Conservation (phyloP, 2,888 invertebrate genomes). For the Brachycybe producta region DNA sequence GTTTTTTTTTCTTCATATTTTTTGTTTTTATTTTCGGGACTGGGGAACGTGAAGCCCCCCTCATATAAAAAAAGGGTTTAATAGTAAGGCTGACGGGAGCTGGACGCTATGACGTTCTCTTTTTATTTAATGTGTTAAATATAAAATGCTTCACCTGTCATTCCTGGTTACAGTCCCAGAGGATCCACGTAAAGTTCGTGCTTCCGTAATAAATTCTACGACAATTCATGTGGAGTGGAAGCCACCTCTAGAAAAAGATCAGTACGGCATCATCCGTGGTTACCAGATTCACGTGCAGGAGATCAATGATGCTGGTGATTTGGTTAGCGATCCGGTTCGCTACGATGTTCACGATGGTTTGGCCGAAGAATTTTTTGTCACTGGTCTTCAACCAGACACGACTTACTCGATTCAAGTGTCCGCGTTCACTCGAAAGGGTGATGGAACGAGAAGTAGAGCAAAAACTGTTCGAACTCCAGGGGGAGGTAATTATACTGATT, state of each 20-base stretch:
- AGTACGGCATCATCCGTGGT: conserved; percentile 89
- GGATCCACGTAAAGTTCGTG: conserved; percentile 85
- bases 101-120: too few relatives aligned
- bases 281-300: conserved; percentile 94
- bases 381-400: conserved; percentile 87
- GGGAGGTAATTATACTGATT: conserved; percentile 59
- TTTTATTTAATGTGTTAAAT: neutral
- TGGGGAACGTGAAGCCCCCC: too few relatives aligned
- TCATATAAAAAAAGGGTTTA: too few relatives aligned
- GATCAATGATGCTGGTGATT: conserved; percentile 64
- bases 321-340: conserved; percentile 74
- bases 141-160: too few relatives aligned
- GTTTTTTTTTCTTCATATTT: too few relatives aligned
- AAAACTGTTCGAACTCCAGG: conserved; percentile 81
- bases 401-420: conserved; percentile 78
- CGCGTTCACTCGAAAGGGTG: conserved; percentile 90
- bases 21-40: too few relatives aligned
- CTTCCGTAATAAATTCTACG: conserved; percentile 84
- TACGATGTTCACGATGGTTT: conserved; percentile 71
- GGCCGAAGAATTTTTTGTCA: conserved; percentile 61
- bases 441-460: conserved; percentile 80
- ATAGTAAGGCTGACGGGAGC: too few relatives aligned
- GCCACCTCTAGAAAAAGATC: conserved; percentile 76
- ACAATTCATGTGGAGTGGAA: conserved; percentile 90
- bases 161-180: conserved; percentile 88